Conservation (phyloP, 2,797 vertebrate species). For the Steatocranus sp. region DNA sequence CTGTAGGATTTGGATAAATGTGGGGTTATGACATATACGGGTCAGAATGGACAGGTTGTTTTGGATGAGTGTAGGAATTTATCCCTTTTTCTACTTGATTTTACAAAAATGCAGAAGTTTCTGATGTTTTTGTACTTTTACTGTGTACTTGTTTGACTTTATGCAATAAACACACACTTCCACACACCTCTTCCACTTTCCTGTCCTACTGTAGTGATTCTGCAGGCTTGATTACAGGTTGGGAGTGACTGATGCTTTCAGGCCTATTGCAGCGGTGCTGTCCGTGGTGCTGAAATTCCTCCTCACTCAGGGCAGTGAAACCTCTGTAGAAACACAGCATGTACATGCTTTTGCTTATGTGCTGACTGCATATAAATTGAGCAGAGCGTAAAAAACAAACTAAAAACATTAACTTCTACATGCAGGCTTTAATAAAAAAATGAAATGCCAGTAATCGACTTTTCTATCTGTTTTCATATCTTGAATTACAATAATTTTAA, state of each 20-base stretch:
- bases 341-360: background rate
- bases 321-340: background rate
- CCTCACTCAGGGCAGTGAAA: background rate
- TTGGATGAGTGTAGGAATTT: background rate
- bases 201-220: background rate
- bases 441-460: slow-evolving; percentile 8
- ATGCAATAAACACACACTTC: background rate
- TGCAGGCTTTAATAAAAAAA: slow-evolving; percentile 19
- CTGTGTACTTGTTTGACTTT: fast-evolving
- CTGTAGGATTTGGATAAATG: background rate
- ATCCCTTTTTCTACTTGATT: background rate
- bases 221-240: background rate
- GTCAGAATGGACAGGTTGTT: background rate
- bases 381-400: background rate
- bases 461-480: slow-evolving; percentile 8
- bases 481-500: slow-evolving; percentile 16
- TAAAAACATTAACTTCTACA: background rate
- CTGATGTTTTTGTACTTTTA: background rate
- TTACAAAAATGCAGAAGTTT: background rate
- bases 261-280: slow-evolving; percentile 2
- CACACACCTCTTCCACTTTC: background rate
- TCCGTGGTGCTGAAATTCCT: slow-evolving; percentile 27
- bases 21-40: background rate
- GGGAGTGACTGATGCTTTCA: background rate
- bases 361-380: background rate